Conservation (phyloP, 2,888 invertebrate species). For the Drosophila vallismaia region DNA sequence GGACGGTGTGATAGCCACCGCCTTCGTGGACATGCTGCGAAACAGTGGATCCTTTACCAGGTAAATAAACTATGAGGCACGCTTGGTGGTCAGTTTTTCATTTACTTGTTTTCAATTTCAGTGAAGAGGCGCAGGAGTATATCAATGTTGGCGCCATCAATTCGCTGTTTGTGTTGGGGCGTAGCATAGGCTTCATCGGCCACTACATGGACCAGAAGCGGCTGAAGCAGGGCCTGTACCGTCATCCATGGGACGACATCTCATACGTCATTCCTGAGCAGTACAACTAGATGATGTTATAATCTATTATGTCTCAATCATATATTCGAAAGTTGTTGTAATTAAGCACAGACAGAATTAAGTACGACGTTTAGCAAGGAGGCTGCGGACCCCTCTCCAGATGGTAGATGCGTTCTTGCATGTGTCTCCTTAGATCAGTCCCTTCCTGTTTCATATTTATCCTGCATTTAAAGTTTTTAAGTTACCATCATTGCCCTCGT, state of each 20-base stretch:
- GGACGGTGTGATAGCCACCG: constrained; percentile 98
- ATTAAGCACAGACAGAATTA: constrained; percentile 68
- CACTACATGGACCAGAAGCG: constrained; percentile 99
- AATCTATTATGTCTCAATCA: constrained; percentile 19
- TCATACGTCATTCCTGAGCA: constrained; percentile 84
- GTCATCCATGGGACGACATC: constrained; percentile 99
- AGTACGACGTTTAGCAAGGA: constrained; percentile 65
- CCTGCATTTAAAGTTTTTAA: constrained; percentile 65
- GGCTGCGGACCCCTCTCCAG: constrained; percentile 37
- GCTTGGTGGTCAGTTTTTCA: constrained; percentile 23
- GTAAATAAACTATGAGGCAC: constrained; percentile 83
- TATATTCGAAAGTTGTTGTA: constrained; percentile 74
- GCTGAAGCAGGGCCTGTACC: constrained; percentile 98
- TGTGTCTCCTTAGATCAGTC: constrained; percentile 10
- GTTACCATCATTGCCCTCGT: constrained; percentile 43
- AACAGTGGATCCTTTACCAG: constrained; percentile 97
- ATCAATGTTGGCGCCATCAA: constrained; percentile 99
- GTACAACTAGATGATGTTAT: constrained; percentile 77
- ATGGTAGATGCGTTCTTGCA: constrained; percentile 6
- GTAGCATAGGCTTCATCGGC: constrained; percentile 99
- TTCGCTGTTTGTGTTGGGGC: constrained; percentile 98
- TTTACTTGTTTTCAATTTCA: constrained; percentile 66
- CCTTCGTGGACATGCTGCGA: constrained; percentile 98
- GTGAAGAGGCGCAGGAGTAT: constrained; percentile 99
- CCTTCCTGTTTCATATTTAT: constrained; percentile 18